Base-by-base conservation (phyloP, 2,888 invertebrate species). In the Mylabris sibirica region DNA sequence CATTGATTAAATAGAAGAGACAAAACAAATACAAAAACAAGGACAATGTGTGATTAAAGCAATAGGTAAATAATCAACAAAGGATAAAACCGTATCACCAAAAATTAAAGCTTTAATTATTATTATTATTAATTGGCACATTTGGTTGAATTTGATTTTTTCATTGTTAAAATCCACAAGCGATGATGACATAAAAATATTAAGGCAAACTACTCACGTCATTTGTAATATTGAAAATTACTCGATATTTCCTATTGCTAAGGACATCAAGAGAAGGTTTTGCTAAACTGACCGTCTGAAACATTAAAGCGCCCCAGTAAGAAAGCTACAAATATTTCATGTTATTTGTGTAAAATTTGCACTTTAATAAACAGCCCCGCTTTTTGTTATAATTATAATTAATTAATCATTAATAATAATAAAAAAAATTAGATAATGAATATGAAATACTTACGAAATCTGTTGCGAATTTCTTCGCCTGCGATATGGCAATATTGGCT, bases 361-460 rank as follows among this genome's bases (percentile, higher is more conserved):
- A 57, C 3, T 20, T 20, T 60, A 30, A 44, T 6, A 11, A n/a
- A n/a, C 4, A 17, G 44, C 44, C 44, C 44, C 0, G 44, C 12
- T 14, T 17, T 30, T 61, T 17, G 12, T 17, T 22, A 41, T n/a
- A n/a, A n/a, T n/a, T n/a, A n/a, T n/a, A n/a, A n/a, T n/a, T n/a
- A 62, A 44, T 17, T 17, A 44, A 44, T 17, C n/a, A 17, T 38
- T 38, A 38, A 38, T 12, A 35, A 35, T n/a, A 44, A 14, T 3
- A 14, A n/a, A 38, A 14, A 38, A 38, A 1, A n/a, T 41, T 41
- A 0, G 12, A 8, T 35, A 35, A 35, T 35, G 3, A 59, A 26
- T 59, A 5, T 59, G 9, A 49, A 57, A 35, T 74, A 88, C 88
- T 88, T 81, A 88, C 88, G 75, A 85, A 87, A 71, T 84, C 80